Percentiles rank a stretch among this genome's conserved stretches.
phyloP scores from a whole-genome alignment of 2,113 vertebrate species.

The Anser brachyrhynchus region DNA sequence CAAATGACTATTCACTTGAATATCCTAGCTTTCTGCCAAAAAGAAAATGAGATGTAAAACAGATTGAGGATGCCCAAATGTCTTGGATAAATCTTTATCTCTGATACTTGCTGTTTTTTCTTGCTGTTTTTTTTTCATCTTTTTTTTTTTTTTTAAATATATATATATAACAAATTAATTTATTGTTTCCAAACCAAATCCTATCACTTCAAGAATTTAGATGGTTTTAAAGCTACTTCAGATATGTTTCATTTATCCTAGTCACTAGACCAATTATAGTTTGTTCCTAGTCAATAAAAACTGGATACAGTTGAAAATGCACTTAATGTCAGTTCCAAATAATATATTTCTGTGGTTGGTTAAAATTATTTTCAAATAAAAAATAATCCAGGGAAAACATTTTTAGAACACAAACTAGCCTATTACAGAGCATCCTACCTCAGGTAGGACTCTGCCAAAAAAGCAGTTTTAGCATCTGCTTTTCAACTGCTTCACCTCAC shows the following conservation, averaged over 20 bases:
- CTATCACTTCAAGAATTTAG: background rate
- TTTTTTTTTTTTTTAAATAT: background rate
- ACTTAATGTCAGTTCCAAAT: conserved; percentile 26
- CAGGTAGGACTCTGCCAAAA: background rate
- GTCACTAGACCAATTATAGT: background rate
- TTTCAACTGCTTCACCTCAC: conserved; percentile 41
- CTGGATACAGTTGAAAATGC: conserved; percentile 12
- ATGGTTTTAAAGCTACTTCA: background rate
- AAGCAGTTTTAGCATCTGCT: conserved; percentile 28
- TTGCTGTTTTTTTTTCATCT: background rate
- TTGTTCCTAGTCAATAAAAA: background rate
- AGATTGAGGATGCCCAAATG: background rate
- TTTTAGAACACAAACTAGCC: background rate
- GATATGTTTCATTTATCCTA: conserved; percentile 21
- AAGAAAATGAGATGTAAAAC: background rate
- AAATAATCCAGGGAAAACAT: background rate
- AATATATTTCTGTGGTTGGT: background rate
- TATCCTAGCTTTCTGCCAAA: background rate
- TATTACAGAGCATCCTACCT: background rate
- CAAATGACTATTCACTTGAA: background rate
- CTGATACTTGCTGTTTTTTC: background rate
- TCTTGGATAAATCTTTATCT: background rate
- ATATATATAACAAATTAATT: background rate
- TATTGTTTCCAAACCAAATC: background rate
- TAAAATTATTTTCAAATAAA: conserved; percentile 32